Evolutionary conservation across 2,888 invertebrate genomes (phyloP).

Genomic region (Brenthis hecate): DNA sequence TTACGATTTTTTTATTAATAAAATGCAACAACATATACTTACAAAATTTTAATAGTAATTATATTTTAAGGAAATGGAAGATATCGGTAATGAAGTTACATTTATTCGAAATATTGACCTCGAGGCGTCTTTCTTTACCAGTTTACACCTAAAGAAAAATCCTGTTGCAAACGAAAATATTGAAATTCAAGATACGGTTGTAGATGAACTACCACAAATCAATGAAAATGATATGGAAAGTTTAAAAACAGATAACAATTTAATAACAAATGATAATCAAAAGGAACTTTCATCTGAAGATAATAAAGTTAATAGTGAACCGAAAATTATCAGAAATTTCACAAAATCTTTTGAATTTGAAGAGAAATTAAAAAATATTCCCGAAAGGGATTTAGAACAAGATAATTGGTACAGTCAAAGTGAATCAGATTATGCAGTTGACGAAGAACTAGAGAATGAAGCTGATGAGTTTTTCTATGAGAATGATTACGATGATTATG

Average conservation of each 20-base stretch:
- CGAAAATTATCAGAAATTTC: constrained; percentile 55
- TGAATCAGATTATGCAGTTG: constrained; percentile 20
- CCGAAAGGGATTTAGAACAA: constrained; percentile 22
- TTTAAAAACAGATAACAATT: neutral
- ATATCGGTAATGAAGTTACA: neutral
- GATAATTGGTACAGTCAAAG: constrained; percentile 21
- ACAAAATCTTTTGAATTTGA: constrained; percentile 50
- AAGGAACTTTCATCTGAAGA: neutral
- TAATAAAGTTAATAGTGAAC: constrained; percentile 30
- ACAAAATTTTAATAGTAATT: neutral
- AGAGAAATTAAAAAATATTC: constrained; percentile 42
- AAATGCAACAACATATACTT: too few species aligned
- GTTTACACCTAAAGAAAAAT: constrained; percentile 41
- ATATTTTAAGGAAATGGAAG: constrained; percentile 24
- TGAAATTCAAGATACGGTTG: neutral
- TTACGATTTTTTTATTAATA: too few species aligned
- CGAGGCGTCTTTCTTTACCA: constrained; percentile 32
- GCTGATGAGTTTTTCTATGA: constrained; percentile 29
- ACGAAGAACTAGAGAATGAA: constrained; percentile 25
- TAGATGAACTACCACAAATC: neutral
- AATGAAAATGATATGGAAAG: constrained; percentile 15
- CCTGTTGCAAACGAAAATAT: neutral
- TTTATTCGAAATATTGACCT: constrained; percentile 19
- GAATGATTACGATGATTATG: constrained; percentile 12
- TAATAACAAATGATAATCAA: neutral